Evolutionary conservation across 2,888 invertebrate genomes (phyloP), one percentile per base, ranked within the genome.

Genomic region (Pterostichus madidus): DNA sequence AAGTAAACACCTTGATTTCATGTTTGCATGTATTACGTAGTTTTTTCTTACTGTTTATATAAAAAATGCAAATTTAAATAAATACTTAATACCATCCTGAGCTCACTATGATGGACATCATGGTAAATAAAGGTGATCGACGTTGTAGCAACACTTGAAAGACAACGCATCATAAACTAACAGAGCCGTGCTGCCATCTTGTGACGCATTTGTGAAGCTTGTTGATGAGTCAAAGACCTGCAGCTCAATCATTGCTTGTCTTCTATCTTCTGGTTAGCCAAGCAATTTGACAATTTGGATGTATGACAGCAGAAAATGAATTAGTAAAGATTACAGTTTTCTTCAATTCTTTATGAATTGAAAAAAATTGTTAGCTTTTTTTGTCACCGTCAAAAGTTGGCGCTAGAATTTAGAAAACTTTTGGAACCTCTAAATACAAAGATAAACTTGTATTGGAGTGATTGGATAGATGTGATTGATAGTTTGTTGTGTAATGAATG

Each of bases 221-320:
- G 49, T 61, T 81, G 81, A 81, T 61, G 81, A 59, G 81, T 81
- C 81, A 81, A 81, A 81, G 81, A 81, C 73, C 81, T 75, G 32
- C 52, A 46, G 39, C 68, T 39, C 68, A 44, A 71, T 71, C 68
- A 71, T 15, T n/a, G 10, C 68, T 15, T 39, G 68, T 7, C 11
- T 44, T 44, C 64, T 39, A 44, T 15, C 11, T 44, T 44, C 35
- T 35, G 13, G 32, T 64, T 35, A 64, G 64, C 64, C 13, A 35
- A 64, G 35, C 35, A 64, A 59, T 59, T 59, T 59, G 59, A 24
- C 11, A 31, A 59, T 31, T 32, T 59, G 59, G 2, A 17, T 59
- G 11, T 11, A 31, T 24, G 31, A 24, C 8, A 31, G 59, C 59
- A 64, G 15, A 32, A 64, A 64, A 35, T 32, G 13, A 64, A 13